These are phyloP conservation scores for Omphaloscelis lunosa DNA, from an alignment of 2,888 invertebrate species.

Conservation along the genomic window DNA sequence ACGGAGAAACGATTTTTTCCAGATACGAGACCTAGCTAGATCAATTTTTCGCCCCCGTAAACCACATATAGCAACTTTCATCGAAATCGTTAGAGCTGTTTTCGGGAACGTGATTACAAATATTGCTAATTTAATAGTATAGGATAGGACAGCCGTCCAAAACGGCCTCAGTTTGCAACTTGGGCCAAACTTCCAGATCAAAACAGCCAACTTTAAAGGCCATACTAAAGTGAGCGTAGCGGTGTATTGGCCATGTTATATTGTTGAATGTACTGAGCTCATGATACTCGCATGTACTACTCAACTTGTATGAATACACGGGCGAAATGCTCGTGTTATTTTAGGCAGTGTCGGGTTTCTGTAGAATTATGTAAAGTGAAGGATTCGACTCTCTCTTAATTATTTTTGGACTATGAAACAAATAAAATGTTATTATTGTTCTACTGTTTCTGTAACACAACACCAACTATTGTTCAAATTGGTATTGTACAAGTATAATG, in stretches of 20 bases:
- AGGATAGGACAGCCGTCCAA: too few species aligned
- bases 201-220: slow-evolving; percentile 72
- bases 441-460: background rate
- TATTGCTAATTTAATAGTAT: too few species aligned
- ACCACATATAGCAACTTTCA: too few species aligned
- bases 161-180: slow-evolving; percentile 23
- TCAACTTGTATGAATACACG: slow-evolving; percentile 17
- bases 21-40: too few species aligned
- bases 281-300: slow-evolving; percentile 31
- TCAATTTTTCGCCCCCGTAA: too few species aligned
- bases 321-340: slow-evolving; percentile 13
- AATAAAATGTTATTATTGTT: background rate
- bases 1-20: too few species aligned
- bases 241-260: slow-evolving; percentile 73
- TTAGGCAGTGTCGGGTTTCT: slow-evolving; percentile 13
- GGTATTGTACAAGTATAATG: slow-evolving; percentile 8
- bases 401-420: slow-evolving; percentile 2
- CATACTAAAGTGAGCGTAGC: slow-evolving; percentile 70
- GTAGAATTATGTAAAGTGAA: slow-evolving; percentile 7
- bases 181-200: slow-evolving; percentile 54
- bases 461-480: slow-evolving; percentile 7
- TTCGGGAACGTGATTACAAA: too few species aligned
- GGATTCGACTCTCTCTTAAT: slow-evolving; percentile 8
- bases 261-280: slow-evolving; percentile 68
- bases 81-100: too few species aligned